These are phyloP conservation scores for Montifringilla adamsi DNA, from an alignment of 2,113 vertebrate species.

Conservation along the genomic window DNA sequence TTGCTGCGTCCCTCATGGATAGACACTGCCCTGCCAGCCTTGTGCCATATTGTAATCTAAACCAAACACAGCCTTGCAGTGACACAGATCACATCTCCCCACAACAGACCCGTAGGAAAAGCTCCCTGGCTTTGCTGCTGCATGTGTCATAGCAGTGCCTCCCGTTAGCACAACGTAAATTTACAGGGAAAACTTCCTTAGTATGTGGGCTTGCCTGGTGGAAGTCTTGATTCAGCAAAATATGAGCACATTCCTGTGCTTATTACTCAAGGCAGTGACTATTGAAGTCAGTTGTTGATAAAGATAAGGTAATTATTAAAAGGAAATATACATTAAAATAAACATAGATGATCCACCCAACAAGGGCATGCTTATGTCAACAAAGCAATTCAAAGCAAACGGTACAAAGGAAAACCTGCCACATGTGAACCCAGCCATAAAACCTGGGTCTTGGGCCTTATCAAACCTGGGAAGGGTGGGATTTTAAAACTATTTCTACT, in stretches of 20 bases:
- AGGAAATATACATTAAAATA: slow-evolving; percentile 9
- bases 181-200: background rate
- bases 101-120: background rate
- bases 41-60: background rate
- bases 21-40: background rate
- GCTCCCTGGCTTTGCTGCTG: background rate
- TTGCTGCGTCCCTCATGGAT: background rate
- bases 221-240: slow-evolving; percentile 1
- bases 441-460: background rate
- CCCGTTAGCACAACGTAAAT: background rate
- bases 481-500: background rate
- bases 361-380: background rate
- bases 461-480: background rate
- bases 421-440: background rate
- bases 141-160: background rate
- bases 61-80: background rate
- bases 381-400: background rate
- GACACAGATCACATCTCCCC: accelerated
- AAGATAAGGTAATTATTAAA: background rate
- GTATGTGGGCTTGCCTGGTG: background rate
- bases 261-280: background rate
- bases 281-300: background rate
- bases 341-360: background rate
- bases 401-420: background rate
- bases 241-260: background rate